A percentile compares a stretch with the other conserved stretches of the same genome.
phyloP scores from a whole-genome alignment of 2,888 invertebrate species.

The Allophyes oxyacanthae region DNA sequence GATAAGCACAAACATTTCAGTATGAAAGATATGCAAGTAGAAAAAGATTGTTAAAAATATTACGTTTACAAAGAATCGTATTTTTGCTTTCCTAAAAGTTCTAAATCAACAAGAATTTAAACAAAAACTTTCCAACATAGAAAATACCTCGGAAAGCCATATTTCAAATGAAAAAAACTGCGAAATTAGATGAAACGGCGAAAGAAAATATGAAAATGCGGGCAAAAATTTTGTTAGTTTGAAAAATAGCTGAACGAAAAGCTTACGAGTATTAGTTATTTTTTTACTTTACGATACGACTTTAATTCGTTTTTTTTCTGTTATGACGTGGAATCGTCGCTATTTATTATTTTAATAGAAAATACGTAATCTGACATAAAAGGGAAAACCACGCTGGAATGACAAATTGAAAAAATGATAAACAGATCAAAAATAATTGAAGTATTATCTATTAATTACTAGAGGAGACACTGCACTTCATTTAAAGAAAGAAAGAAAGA shows the following conservation, averaged over 20 bases:
- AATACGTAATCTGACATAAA: background rate
- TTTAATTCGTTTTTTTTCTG: background rate
- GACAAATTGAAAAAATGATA: too few relatives aligned
- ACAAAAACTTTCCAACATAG: conserved; percentile 14
- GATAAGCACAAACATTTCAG: too few relatives aligned
- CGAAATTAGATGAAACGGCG: conserved; percentile 4
- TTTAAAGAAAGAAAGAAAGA: too few relatives aligned
- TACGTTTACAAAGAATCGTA: conserved; percentile 19
- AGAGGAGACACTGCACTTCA: too few relatives aligned
- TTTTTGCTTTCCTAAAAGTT: conserved; percentile 19
- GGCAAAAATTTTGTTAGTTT: background rate
- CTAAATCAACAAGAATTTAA: conserved; percentile 27
- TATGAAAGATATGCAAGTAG: too few relatives aligned
- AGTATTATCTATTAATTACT: too few relatives aligned
- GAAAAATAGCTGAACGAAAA: conserved; percentile 2
- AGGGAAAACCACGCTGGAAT: background rate
- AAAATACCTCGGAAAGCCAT: conserved; percentile 10
- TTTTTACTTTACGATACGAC: too few relatives aligned
- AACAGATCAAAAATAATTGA: too few relatives aligned
- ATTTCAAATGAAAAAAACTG: conserved; percentile 20
- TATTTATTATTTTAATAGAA: conserved; percentile 1
- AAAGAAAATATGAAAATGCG: background rate
- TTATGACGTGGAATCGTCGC: background rate
- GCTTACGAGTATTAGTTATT: too few relatives aligned
- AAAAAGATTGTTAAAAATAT: conserved; percentile 37